A percentile compares a stretch with the other conserved stretches of the same genome.
These are phyloP conservation scores for Chrysodeixis includens DNA, from an alignment of 2,888 invertebrate species.

Conservation along the genomic window DNA sequence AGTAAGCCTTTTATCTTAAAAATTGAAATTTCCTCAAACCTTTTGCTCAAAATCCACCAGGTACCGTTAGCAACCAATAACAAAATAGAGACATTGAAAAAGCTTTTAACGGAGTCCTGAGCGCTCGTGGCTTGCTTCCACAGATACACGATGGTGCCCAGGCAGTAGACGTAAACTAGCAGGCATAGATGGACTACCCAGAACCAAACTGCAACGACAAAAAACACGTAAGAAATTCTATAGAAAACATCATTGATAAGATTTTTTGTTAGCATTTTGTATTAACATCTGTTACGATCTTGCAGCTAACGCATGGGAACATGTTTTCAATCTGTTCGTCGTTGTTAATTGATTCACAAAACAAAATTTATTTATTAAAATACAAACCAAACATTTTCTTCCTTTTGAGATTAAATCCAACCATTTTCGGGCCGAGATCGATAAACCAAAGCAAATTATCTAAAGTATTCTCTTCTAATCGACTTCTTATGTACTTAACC, in stretches of 20 bases:
- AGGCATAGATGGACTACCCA: slow-evolving; percentile 72
- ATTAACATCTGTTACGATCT: neutral
- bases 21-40: slow-evolving; percentile 56
- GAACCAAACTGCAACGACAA: slow-evolving; percentile 65
- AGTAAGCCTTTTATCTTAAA: too few relatives aligned
- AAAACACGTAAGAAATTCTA: neutral
- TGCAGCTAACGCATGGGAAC: neutral
- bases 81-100: slow-evolving; percentile 73
- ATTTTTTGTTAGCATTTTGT: neutral
- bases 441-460: slow-evolving; percentile 73
- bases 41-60: slow-evolving; percentile 75
- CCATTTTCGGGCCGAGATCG: slow-evolving; percentile 67
- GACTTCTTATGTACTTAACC: slow-evolving; percentile 48
- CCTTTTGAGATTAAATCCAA: slow-evolving; percentile 69
- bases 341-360: too few relatives aligned
- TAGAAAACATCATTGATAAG: neutral
- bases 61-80: slow-evolving; percentile 69
- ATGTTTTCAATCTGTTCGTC: too few relatives aligned
- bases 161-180: slow-evolving; percentile 73
- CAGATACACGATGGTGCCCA: slow-evolving; percentile 71
- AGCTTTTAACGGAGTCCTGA: slow-evolving; percentile 73
- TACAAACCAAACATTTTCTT: slow-evolving; percentile 65
- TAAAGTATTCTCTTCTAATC: slow-evolving; percentile 62
- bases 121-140: slow-evolving; percentile 65
- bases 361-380: neutral